Conservation (phyloP, 2,888 invertebrate species). For the Ochropleura plecta region DNA sequence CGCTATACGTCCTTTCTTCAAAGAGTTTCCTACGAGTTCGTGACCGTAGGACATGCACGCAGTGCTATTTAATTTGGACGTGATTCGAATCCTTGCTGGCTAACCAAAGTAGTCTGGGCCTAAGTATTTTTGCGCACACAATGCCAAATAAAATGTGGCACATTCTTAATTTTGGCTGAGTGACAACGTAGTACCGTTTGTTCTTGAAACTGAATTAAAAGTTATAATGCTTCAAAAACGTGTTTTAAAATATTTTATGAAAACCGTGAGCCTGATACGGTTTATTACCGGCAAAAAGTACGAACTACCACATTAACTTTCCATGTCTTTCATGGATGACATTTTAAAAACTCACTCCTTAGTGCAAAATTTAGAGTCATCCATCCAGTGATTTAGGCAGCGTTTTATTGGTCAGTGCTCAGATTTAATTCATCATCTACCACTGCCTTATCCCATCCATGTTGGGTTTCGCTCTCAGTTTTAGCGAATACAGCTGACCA, state of each 20-base stretch:
- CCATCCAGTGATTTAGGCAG: no score
- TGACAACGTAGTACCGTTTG: conserved; percentile 45
- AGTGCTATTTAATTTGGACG: conserved; percentile 34
- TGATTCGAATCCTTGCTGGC: conserved; percentile 15
- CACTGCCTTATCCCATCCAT: no score
- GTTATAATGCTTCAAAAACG: conserved; percentile 23
- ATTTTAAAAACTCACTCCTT: neutral
- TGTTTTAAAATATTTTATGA: neutral
- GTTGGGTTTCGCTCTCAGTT: no score
- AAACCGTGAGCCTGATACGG: neutral
- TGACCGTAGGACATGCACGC: conserved; percentile 1
- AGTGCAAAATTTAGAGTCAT: neutral
- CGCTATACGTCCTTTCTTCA: neutral
- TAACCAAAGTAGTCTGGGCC: neutral
- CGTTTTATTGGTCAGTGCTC: no score
- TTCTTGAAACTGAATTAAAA: conserved; percentile 36
- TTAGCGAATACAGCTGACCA: no score
- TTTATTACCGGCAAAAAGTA: neutral
- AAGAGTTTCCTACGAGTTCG: conserved; percentile 14
- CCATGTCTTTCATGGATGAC: neutral
- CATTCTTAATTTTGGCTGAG: conserved; percentile 52
- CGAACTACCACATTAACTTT: neutral
- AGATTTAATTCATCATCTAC: no score
- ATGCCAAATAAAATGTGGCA: conserved; percentile 52
- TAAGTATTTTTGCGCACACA: conserved; percentile 44